Evolutionary conservation across 2,797 vertebrate genomes (phyloP).

Genomic region (Todus mexicanus): DNA sequence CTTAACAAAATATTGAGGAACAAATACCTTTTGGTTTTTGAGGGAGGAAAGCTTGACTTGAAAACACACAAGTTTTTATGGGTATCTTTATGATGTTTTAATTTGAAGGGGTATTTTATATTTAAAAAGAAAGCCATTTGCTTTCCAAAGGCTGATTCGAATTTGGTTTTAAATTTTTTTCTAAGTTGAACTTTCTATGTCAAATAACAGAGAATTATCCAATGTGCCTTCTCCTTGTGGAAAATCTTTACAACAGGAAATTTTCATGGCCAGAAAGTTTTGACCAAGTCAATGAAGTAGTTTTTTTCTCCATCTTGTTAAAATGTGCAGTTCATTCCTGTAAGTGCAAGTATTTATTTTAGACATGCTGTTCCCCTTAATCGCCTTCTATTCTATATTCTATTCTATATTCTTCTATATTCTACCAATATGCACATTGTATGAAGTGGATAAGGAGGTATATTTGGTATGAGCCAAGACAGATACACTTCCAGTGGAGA

Average conservation of each 20-base stretch:
- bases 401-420: constrained; percentile 4
- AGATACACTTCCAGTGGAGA: neutral
- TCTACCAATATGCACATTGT: neutral
- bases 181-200: neutral
- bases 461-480: neutral
- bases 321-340: neutral
- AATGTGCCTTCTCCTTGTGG: neutral
- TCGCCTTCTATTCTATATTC: too few species aligned
- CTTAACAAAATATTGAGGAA: neutral
- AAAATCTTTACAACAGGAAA: neutral
- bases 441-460: neutral
- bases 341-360: neutral
- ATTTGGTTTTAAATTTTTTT: neutral
- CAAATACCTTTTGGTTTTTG: neutral
- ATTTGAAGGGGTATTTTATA: neutral
- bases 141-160: neutral
- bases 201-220: neutral
- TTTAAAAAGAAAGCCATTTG: neutral
- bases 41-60: neutral
- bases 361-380: neutral
- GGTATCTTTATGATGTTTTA: neutral
- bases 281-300: neutral
- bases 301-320: neutral
- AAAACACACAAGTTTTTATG: neutral
- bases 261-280: neutral